phyloP scores from a whole-genome alignment of 2,113 vertebrate species.

The Sylvietta virens region DNA sequence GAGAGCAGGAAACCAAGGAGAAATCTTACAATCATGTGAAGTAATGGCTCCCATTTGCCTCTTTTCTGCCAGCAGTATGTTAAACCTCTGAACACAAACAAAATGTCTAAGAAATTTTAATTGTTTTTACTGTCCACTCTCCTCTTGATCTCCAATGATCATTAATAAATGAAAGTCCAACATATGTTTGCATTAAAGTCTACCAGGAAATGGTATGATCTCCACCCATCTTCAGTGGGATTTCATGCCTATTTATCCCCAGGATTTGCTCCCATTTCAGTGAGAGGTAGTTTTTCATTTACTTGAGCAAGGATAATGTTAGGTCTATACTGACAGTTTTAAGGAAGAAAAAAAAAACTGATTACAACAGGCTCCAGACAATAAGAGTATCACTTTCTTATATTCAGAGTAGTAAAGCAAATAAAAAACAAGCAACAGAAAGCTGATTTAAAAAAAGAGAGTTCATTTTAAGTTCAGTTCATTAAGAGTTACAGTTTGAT shows the following conservation, averaged over 20 bases:
- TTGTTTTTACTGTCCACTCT: not conserved
- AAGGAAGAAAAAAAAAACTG: not conserved
- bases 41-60: not conserved
- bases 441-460: not conserved
- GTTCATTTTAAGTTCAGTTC: slow-evolving; percentile 53
- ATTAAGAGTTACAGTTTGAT: slow-evolving; percentile 6
- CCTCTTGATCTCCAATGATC: not conserved
- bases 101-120: not conserved
- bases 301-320: not conserved
- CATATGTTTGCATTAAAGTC: slow-evolving; percentile 11
- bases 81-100: not conserved
- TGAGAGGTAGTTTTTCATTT: slow-evolving; percentile 10
- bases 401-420: not conserved
- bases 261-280: not conserved
- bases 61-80: not conserved
- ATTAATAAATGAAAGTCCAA: not conserved
- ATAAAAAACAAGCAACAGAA: slow-evolving; percentile 5
- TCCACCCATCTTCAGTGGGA: slow-evolving; percentile 25
- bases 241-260: not conserved
- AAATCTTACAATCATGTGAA: not conserved
- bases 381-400: not conserved
- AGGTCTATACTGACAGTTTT: not conserved
- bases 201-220: not conserved
- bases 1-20: not conserved
- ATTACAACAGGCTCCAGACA: not conserved